Evolutionary conservation across 2,797 vertebrate genomes (phyloP).

Genomic region (Pogonophryne albipinna): DNA sequence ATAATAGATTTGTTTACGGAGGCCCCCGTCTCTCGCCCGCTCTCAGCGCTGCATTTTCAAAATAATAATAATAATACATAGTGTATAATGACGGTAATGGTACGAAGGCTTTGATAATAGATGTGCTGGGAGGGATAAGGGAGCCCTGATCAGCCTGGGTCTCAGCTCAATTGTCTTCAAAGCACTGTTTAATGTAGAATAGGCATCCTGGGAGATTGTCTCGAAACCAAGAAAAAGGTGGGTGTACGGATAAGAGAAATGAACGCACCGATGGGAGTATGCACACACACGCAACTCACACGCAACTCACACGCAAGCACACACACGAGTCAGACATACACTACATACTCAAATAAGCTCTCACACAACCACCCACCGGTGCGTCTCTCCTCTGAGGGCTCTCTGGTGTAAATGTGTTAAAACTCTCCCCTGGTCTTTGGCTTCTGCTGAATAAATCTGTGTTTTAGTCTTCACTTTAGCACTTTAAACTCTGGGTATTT

Average conservation of each 20-base stretch:
- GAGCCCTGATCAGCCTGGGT: constrained; percentile 84
- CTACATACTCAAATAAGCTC: constrained; percentile 79
- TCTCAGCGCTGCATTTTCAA: constrained; percentile 87
- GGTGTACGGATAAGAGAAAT: constrained; percentile 82
- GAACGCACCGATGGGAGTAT: constrained; percentile 72
- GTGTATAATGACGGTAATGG: constrained; percentile 87
- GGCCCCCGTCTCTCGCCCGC: constrained; percentile 81
- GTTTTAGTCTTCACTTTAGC: constrained; percentile 85
- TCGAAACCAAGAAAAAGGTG: constrained; percentile 83
- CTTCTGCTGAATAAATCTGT: constrained; percentile 87
- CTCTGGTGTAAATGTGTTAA: constrained; percentile 86
- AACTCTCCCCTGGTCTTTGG: constrained; percentile 86
- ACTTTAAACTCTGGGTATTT: constrained; percentile 86
- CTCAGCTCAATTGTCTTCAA: constrained; percentile 86
- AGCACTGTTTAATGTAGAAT: constrained; percentile 86
- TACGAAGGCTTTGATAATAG: constrained; percentile 86
- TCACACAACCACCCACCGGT: constrained; percentile 77
- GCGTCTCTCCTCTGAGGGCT: constrained; percentile 80
- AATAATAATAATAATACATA: constrained; percentile 89
- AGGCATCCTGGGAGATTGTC: constrained; percentile 82
- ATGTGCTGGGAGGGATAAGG: constrained; percentile 83
- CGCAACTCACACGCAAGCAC: constrained; percentile 13
- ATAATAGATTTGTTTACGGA: constrained; percentile 92
- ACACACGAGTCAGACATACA: constrained; percentile 51
- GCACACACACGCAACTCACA: constrained; percentile 21